Evolutionary conservation across 2,888 invertebrate genomes (phyloP), one percentile per base, ranked within the genome.

Genomic region (Pandemis heparana): DNA sequence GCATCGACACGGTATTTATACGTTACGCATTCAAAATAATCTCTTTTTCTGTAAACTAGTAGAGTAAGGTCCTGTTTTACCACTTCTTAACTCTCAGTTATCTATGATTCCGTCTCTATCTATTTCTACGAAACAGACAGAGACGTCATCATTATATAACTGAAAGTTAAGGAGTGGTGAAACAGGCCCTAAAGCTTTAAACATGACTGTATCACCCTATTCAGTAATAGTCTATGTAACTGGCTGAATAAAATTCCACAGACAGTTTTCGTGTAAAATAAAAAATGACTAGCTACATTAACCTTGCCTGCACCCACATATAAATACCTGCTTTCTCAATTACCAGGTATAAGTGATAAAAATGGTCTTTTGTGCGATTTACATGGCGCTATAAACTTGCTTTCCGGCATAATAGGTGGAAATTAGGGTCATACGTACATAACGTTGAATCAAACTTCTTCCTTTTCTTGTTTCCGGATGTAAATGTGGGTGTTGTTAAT

Each of bases 321-420:
- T 10, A 23, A n/a, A 43, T 62, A 63, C 46, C 14, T 32, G 64
- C 51, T 65, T 51, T 32, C 48, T 65, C 48, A 38, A 65, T 38
- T 65, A 65, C 48, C 48, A 48, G 64, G 7, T 16, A 51, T 65
- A n/a, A 38, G 64, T 38, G 48, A 65, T 65, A 65, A 65, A 65
- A 65, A 85, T 84, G 83, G 87, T 87, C 87, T 85, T 86, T 88
- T 88, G 86, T 84, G 85, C 83, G 83, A 86, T 87, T 85, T 80
- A 83, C 76, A 79, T 14, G n/a, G 32, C 61, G 16, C 32, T 7
- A 32, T 63, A 59, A 60, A 60, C 60, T 59, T 10, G 60, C n/a
- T 60, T 39, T 60, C 60, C 38, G 38, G 60, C 60, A n/a, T 32
- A 8, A 32, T 6, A 8, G 4, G 8, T 18, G 12, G 1, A 10